Evolutionary conservation across 2,113 vertebrate species (phyloP).

Genomic region (Rhynchopsitta pachyrhyncha): DNA sequence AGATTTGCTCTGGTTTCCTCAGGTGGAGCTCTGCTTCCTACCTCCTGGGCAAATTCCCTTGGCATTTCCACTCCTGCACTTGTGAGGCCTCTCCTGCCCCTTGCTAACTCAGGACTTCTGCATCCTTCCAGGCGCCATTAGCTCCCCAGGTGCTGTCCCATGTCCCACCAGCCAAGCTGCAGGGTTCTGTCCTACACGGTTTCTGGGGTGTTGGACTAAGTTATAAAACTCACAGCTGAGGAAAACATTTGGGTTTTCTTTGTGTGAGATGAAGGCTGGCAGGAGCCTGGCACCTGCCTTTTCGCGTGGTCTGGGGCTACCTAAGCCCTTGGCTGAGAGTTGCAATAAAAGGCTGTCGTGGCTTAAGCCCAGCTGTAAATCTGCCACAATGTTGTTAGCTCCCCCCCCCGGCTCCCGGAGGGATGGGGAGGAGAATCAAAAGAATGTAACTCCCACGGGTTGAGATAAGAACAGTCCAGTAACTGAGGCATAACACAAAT

Average conservation of each 20-base stretch:
- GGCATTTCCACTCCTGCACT: accelerated
- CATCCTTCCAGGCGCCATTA: neutral
- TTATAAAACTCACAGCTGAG: neutral
- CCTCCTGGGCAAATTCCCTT: accelerated
- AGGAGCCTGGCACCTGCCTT: neutral
- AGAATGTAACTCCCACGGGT: too few relatives aligned
- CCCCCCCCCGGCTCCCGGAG: too few relatives aligned
- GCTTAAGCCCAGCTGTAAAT: too few relatives aligned
- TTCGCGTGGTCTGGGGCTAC: neutral
- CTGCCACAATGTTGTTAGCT: too few relatives aligned
- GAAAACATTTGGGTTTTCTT: neutral
- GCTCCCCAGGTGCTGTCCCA: accelerated
- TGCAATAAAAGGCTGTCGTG: neutral
- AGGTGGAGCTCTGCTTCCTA: neutral
- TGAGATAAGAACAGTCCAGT: too few relatives aligned
- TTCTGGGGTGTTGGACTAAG: neutral
- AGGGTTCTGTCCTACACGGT: neutral
- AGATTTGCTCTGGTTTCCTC: neutral
- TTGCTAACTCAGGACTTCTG: neutral
- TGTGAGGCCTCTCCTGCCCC: accelerated
- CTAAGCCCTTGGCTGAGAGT: neutral
- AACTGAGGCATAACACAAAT: too few relatives aligned
- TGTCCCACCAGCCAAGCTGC: neutral
- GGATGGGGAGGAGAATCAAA: too few relatives aligned
- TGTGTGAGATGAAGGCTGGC: neutral